Percentiles rank a stretch among this genome's conserved stretches.
Conservation (phyloP, 2,113 vertebrate genomes). For the Talpa occidentalis region DNA sequence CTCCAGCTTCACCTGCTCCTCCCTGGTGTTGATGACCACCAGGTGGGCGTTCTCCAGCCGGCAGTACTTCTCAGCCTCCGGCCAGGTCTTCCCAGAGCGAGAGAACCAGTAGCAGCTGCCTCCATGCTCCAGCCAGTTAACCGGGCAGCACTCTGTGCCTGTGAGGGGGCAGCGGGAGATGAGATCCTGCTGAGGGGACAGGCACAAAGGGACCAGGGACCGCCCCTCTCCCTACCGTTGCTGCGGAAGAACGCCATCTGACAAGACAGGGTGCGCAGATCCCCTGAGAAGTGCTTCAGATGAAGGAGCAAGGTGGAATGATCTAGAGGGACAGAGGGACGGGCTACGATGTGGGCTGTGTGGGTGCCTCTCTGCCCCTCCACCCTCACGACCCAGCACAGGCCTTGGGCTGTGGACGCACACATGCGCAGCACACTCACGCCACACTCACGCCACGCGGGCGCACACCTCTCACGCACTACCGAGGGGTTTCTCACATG, state of each 20-base stretch:
- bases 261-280: conserved; percentile 61
- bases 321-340: conserved; percentile 2
- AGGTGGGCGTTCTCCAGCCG: conserved; percentile 71
- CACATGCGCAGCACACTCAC: not conserved
- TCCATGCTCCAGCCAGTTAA: conserved; percentile 72
- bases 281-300: conserved; percentile 69
- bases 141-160: conserved; percentile 82
- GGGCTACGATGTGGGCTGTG: rapidly evolving
- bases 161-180: not conserved
- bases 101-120: conserved; percentile 86
- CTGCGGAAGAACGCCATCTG: conserved; percentile 43
- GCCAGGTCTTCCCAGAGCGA: conserved; percentile 74
- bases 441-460: not conserved
- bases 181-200: not conserved
- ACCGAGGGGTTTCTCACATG: conserved; percentile 46
- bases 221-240: conserved; percentile 23
- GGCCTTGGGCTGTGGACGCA: not conserved
- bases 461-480: not conserved
- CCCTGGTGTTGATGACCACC: conserved; percentile 80
- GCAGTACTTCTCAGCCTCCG: conserved; percentile 73
- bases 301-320: conserved; percentile 65
- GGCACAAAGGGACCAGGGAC: rapidly evolving
- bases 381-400: not conserved
- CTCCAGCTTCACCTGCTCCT: conserved; percentile 79
- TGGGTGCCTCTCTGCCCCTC: not conserved